Base-by-base conservation (phyloP, 2,888 invertebrate species). In the Drosophila ustulata region DNA sequence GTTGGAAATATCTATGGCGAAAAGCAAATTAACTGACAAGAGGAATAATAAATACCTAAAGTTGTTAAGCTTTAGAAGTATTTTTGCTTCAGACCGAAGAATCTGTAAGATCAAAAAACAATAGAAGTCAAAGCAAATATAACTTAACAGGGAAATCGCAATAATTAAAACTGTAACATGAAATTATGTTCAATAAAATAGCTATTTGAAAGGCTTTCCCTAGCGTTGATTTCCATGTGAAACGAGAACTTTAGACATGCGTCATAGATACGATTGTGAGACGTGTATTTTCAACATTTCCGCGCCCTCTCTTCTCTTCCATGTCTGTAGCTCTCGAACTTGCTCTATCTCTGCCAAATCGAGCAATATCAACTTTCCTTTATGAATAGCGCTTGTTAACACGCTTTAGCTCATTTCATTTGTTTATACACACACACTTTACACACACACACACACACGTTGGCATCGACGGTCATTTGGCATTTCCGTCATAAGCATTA, bases 351-450 rank as follows among this genome's bases (percentile, higher is more conserved):
- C 45, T 30, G 30, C 80, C 76, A 76, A 76, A 76, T 79, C 63
- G 70, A 76, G 76, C 52, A 52, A 70, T 75, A 70, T 59, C 76
- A 79, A 79, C 76, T 79, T 76, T 79, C 75, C 64, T 75, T 56
- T 75, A 62, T 49, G 46, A 13, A 52, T 37, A 67, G 18, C 18
- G 56, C 28, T 47, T 43, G 45, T 43, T 46, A 71, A 46, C 57
- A 55, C 43, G 69, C 50, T 61, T 32, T 51, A 30, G 51, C 32
- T 18, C 34, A 57, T 71, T 46, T 49, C 11, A 71, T 67, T 61
- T 67, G 51, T 68, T 68, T 64, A 58, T 34, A 28, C 43, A 63
- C 49, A 52, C 30, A 43, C 13, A 58, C 26, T 30, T 8, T 8
- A 47, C 5, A 32, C 26, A 41, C 13, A 53, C 34, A 45, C 34